phyloP scores from a whole-genome alignment of 1,140 invertebrate genomes.

The Zophobas atratus region DNA sequence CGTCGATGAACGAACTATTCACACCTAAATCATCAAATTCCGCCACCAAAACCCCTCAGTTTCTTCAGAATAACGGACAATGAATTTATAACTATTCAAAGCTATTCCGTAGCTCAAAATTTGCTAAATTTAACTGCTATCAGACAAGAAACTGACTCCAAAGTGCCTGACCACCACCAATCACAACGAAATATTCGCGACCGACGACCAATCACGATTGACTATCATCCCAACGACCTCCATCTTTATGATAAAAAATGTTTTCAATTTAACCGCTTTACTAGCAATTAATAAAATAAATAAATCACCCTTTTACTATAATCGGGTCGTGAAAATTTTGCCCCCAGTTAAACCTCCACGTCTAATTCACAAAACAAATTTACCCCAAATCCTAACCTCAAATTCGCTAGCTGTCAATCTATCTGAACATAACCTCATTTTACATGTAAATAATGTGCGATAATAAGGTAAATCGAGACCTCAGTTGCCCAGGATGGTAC shows the following conservation, averaged over 20 bases:
- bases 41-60: background rate
- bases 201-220: conserved; percentile 10
- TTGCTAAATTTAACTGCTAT: background rate
- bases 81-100: background rate
- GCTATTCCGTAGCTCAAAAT: background rate
- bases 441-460: background rate
- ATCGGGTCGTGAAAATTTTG: background rate
- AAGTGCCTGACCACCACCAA: background rate
- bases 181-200: background rate
- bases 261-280: conserved; percentile 11
- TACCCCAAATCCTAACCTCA: conserved; percentile 3
- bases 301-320: background rate
- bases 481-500: conserved; percentile 86
- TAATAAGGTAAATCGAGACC: background rate
- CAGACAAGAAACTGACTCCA: conserved; percentile 4
- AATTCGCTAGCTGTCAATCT: background rate
- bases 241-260: conserved; percentile 31
- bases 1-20: conserved; percentile 1
- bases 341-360: too few species aligned
- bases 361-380: background rate
- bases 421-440: conserved; percentile 15
- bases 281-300: background rate
- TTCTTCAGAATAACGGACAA: background rate
- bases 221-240: conserved; percentile 1
- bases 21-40: background rate